These are phyloP conservation scores for Leptocoma aspasia DNA, from an alignment of 2,113 vertebrate species.

Conservation along the genomic window DNA sequence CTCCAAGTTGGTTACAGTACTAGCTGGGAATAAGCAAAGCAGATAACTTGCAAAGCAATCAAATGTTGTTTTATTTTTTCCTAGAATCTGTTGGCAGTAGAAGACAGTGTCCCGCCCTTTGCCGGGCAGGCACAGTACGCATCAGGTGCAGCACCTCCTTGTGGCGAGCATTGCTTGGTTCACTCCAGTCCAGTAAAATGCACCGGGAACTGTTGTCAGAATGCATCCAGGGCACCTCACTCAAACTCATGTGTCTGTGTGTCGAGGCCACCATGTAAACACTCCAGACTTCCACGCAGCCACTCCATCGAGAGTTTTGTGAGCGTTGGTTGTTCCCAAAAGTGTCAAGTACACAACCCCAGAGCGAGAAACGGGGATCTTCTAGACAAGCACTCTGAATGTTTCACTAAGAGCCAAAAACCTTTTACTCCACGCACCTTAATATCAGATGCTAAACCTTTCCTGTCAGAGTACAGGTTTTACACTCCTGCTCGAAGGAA, in stretches of 20 bases:
- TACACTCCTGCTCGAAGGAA: constrained; percentile 82
- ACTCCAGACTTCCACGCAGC: background rate
- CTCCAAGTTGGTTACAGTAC: background rate
- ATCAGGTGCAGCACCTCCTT: background rate
- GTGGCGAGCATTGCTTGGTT: background rate
- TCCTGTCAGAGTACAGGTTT: constrained; percentile 84
- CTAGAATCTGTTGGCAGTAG: constrained; percentile 43
- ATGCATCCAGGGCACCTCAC: background rate
- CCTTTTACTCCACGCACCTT: constrained; percentile 91
- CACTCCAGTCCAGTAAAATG: background rate
- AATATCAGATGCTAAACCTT: constrained; percentile 83
- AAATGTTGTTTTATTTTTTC: background rate
- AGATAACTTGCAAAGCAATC: background rate
- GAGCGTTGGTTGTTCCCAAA: background rate
- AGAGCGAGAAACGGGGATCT: constrained; percentile 82
- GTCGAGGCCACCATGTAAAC: background rate
- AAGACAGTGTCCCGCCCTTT: background rate
- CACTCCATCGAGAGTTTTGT: background rate
- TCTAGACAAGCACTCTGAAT: constrained; percentile 82
- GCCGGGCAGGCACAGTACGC: background rate
- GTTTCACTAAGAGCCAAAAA: constrained; percentile 77
- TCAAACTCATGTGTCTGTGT: background rate
- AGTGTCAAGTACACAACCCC: constrained; percentile 68
- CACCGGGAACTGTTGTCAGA: background rate
- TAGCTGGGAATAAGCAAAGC: background rate